These are phyloP conservation scores for Discoglossus pictus DNA, from an alignment of 2,797 vertebrate species.

Conservation along the genomic window DNA sequence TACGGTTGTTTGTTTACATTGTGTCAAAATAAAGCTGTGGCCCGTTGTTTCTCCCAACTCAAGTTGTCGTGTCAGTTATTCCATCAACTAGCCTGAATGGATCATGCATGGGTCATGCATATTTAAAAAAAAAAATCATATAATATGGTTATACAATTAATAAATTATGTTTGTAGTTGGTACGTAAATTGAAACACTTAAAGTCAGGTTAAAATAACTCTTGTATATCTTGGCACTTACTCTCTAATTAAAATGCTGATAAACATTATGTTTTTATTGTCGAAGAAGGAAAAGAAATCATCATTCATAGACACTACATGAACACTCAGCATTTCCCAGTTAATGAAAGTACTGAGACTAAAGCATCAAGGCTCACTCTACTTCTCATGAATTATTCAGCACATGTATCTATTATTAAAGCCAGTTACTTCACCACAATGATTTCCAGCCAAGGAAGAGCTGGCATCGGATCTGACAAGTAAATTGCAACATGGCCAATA, in stretches of 20 bases:
- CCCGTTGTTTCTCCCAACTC: no score
- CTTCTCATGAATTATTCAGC: constrained; percentile 76
- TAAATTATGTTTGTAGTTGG: constrained; percentile 29
- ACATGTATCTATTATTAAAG: constrained; percentile 75
- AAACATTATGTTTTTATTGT: constrained; percentile 49
- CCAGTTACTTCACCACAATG: constrained; percentile 69
- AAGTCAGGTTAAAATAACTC: background rate
- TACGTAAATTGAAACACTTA: constrained; percentile 16
- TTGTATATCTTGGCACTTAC: constrained; percentile 12
- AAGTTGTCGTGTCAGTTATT: no score
- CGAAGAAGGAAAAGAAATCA: constrained; percentile 57
- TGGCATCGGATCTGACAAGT: constrained; percentile 71
- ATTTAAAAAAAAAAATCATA: no score
- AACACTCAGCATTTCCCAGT: constrained; percentile 65
- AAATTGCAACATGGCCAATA: constrained; percentile 73
- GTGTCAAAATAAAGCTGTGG: no score
- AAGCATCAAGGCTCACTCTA: constrained; percentile 65
- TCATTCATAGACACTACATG: constrained; percentile 53
- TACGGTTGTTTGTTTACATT: no score
- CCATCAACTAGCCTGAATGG: no score
- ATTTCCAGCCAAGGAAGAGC: constrained; percentile 64
- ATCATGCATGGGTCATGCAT: no score
- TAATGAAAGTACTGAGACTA: constrained; percentile 74
- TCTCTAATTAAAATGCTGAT: constrained; percentile 52
- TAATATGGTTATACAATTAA: constrained; percentile 8